Percentiles rank a stretch among this genome's conserved stretches.
Conservation (phyloP, 2,113 vertebrate genomes). For the Corydoras maculifer region DNA sequence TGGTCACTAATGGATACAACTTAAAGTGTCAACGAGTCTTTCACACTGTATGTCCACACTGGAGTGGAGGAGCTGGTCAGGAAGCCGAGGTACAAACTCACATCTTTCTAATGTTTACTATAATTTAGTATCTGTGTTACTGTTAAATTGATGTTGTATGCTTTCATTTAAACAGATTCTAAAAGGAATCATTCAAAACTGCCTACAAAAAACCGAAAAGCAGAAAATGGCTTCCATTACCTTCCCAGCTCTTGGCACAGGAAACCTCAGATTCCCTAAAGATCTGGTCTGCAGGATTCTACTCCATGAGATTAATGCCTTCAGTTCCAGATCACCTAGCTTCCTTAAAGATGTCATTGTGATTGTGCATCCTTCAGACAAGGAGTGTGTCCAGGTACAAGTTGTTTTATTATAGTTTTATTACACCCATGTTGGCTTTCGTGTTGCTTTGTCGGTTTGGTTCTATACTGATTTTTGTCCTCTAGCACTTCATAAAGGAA, state of each 20-base stretch:
- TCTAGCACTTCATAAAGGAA: conserved; percentile 52
- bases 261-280: conserved; percentile 76
- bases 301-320: conserved; percentile 61
- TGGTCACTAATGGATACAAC: conserved; percentile 63
- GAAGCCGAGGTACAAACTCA: conserved; percentile 58
- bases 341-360: conserved; percentile 68
- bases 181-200: conserved; percentile 55
- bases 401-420: background rate
- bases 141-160: background rate
- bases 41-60: conserved; percentile 62
- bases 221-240: conserved; percentile 60
- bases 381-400: conserved; percentile 31
- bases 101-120: background rate
- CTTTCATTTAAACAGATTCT: conserved; percentile 51
- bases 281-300: conserved; percentile 64
- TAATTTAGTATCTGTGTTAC: too few relatives aligned
- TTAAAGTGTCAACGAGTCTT: conserved; percentile 64
- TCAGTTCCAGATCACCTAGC: conserved; percentile 51
- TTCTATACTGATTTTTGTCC: background rate
- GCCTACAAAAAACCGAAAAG: conserved; percentile 66
- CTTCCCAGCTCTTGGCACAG: conserved; percentile 84
- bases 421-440: background rate
- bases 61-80: conserved; percentile 39
- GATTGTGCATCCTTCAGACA: conserved; percentile 66
- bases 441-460: background rate